These are phyloP conservation scores for Pocota personata DNA, from an alignment of 2,888 invertebrate genomes.

Conservation along the genomic window DNA sequence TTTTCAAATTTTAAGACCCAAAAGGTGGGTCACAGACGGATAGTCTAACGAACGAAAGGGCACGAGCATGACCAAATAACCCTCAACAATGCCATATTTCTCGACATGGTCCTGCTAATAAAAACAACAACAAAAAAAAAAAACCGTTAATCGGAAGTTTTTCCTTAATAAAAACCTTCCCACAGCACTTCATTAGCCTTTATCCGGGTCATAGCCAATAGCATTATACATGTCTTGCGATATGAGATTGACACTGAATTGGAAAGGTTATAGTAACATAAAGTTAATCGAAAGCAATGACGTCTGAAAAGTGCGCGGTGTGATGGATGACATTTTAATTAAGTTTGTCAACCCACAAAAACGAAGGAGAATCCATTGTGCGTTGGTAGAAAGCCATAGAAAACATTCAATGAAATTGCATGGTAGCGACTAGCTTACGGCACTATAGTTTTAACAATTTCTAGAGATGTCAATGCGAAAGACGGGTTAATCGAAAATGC, in stretches of 20 bases:
- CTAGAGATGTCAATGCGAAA: neutral
- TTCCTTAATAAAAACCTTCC: neutral
- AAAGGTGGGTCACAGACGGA: no score
- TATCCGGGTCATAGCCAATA: conserved; percentile 11
- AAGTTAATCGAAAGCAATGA: conserved; percentile 31
- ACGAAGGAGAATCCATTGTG: neutral
- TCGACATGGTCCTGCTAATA: neutral
- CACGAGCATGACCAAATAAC: no score
- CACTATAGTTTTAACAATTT: neutral
- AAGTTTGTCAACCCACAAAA: conserved; percentile 12
- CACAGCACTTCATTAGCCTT: conserved; percentile 14
- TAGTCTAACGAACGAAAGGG: no score
- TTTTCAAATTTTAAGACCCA: no score
- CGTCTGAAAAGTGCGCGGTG: conserved; percentile 13
- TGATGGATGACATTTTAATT: conserved; percentile 50
- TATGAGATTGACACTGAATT: neutral
- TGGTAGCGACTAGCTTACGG: neutral
- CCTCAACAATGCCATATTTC: no score
- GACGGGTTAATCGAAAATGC: neutral
- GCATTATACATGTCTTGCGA: neutral
- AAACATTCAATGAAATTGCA: neutral
- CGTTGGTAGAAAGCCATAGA: neutral
- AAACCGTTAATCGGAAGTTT: conserved; percentile 13
- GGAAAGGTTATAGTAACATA: neutral
- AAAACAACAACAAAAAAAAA: neutral